Conservation (phyloP, 1,140 invertebrate genomes). For the Megalopta genalis region DNA sequence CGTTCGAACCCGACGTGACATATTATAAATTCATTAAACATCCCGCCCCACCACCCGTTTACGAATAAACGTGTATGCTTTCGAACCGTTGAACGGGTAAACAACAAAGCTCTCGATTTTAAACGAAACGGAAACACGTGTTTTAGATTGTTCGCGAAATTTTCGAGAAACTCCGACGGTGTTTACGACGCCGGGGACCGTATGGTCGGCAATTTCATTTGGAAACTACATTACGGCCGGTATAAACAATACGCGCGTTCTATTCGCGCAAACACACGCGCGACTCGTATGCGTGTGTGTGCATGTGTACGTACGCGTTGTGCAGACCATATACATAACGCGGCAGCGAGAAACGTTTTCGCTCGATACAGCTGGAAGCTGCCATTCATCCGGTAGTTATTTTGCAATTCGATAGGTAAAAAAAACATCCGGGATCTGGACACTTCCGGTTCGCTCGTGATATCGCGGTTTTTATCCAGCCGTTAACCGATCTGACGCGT, state of each 20-base stretch:
- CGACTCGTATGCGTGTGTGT: neutral
- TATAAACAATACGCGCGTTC: neutral
- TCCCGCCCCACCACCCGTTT: too few relatives aligned
- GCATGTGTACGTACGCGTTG: too few relatives aligned
- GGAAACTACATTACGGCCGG: neutral
- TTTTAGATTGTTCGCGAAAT: too few relatives aligned
- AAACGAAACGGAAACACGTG: too few relatives aligned
- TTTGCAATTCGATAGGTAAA: conserved; percentile 28
- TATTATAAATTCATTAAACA: too few relatives aligned
- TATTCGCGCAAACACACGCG: neutral
- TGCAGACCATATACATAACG: too few relatives aligned
- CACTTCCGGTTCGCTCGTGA: conserved; percentile 27
- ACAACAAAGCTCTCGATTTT: too few relatives aligned
- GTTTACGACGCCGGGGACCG: neutral
- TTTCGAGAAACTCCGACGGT: too few relatives aligned
- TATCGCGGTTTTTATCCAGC: conserved; percentile 34
- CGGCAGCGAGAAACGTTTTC: too few relatives aligned
- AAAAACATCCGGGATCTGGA: conserved; percentile 43
- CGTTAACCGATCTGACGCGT: conserved; percentile 46
- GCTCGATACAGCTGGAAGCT: neutral
- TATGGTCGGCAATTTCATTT: neutral
- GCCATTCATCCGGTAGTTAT: conserved; percentile 20
- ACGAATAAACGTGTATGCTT: too few relatives aligned
- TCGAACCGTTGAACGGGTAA: too few relatives aligned
- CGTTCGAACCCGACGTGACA: too few relatives aligned